phyloP scores from a whole-genome alignment of 2,113 vertebrate genomes.

The Egretta garzetta region DNA sequence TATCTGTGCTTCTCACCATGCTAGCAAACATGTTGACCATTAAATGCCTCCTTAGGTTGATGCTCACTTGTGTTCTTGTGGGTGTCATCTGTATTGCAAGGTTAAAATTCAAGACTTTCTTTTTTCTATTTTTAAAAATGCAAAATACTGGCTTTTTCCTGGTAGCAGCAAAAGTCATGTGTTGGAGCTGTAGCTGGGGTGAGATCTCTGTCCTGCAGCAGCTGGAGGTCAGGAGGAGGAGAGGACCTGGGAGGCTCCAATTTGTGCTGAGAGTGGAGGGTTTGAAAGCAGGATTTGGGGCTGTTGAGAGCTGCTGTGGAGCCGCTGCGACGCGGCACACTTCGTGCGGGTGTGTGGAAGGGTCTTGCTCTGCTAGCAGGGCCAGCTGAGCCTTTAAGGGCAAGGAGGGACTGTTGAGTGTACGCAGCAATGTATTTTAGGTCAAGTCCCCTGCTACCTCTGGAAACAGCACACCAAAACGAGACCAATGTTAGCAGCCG shows the following conservation, averaged over 20 bases:
- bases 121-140: neutral
- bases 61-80: neutral
- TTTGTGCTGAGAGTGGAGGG: neutral
- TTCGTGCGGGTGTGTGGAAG: neutral
- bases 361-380: neutral
- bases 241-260: neutral
- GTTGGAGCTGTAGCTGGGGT: neutral
- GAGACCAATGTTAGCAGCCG: neutral
- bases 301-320: neutral
- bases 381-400: neutral
- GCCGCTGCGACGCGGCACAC: accelerated
- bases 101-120: neutral
- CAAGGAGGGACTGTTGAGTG: neutral
- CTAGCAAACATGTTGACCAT: neutral
- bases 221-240: neutral
- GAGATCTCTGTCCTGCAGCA: neutral
- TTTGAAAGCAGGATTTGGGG: neutral
- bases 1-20: neutral
- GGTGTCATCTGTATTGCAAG: neutral
- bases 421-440: accelerated
- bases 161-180: neutral
- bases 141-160: neutral
- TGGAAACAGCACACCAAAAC: neutral
- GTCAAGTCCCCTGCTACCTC: accelerated
- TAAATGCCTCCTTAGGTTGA: neutral